Evolutionary conservation across 2,888 invertebrate species (phyloP).

Genomic region (Digitonthophagus gazella): DNA sequence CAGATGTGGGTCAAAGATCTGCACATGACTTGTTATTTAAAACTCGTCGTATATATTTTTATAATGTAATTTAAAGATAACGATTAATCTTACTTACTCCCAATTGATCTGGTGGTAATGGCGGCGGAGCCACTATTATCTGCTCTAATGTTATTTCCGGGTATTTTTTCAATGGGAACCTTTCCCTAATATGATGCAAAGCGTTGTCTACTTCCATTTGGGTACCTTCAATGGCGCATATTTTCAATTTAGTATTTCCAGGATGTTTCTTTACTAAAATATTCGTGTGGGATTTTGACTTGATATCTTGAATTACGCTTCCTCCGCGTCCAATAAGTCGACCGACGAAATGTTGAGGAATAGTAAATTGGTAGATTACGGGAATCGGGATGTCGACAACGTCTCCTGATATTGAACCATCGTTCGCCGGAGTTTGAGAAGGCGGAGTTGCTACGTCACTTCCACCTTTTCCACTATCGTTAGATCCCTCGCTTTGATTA

Average conservation of each 20-base stretch:
- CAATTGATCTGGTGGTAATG: slow-evolving; percentile 44
- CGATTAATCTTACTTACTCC: slow-evolving; percentile 42
- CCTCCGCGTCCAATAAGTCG: slow-evolving; percentile 84
- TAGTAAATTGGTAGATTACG: slow-evolving; percentile 69
- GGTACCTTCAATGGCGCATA: slow-evolving; percentile 82
- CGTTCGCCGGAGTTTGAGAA: slow-evolving; percentile 53
- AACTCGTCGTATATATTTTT: neutral
- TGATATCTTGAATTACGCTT: slow-evolving; percentile 75
- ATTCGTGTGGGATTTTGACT: slow-evolving; percentile 73
- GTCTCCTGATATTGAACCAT: slow-evolving; percentile 44
- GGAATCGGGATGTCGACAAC: slow-evolving; percentile 37
- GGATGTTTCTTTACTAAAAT: slow-evolving; percentile 79
- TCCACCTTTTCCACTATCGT: slow-evolving; percentile 77
- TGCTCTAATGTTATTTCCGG: slow-evolving; percentile 74
- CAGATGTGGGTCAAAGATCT: neutral
- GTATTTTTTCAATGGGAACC: slow-evolving; percentile 79
- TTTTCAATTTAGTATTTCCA: slow-evolving; percentile 69
- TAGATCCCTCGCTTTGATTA: slow-evolving; percentile 74
- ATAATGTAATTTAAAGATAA: neutral
- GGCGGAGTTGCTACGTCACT: slow-evolving; percentile 67
- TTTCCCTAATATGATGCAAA: slow-evolving; percentile 77
- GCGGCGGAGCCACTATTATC: slow-evolving; percentile 49
- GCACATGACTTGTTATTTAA: neutral
- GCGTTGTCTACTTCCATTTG: slow-evolving; percentile 78
- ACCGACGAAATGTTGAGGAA: slow-evolving; percentile 76